Percentiles rank a stretch among this genome's conserved stretches.
Evolutionary conservation across 2,888 invertebrate species (phyloP).

Genomic region (Xylocampa areola): DNA sequence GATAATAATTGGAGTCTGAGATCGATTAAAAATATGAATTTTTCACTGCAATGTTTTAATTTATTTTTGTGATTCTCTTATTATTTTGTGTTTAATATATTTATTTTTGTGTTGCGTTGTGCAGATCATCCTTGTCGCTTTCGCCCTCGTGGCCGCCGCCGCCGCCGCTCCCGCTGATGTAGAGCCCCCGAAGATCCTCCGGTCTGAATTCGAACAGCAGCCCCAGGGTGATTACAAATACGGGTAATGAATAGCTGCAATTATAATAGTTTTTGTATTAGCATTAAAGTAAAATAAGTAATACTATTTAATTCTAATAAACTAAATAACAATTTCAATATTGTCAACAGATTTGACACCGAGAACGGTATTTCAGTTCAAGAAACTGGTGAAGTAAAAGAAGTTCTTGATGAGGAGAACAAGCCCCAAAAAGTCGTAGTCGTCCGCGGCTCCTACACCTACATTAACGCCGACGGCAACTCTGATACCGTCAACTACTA

Average conservation of each 20-base stretch:
- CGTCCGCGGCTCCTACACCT: slow-evolving; percentile 90
- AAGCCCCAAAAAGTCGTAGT: slow-evolving; percentile 88
- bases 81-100: background rate
- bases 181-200: background rate
- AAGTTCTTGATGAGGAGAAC: slow-evolving; percentile 87
- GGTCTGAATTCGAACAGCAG: background rate
- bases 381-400: slow-evolving; percentile 83
- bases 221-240: slow-evolving; percentile 30
- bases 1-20: too few relatives aligned
- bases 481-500: slow-evolving; percentile 85
- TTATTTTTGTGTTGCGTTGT: slow-evolving; percentile 10
- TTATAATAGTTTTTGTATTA: background rate
- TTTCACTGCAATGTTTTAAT: too few relatives aligned
- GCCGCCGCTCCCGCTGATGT: slow-evolving; percentile 23
- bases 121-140: slow-evolving; percentile 42
- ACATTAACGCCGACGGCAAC: slow-evolving; percentile 88
- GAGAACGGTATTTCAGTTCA: slow-evolving; percentile 88
- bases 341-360: slow-evolving; percentile 75
- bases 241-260: slow-evolving; percentile 16
- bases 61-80: background rate
- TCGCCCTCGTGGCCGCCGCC: slow-evolving; percentile 53
- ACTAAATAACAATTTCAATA: slow-evolving; percentile 1
- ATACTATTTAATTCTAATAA: too few relatives aligned
- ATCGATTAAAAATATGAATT: too few relatives aligned
- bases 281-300: too few relatives aligned